phyloP scores from a whole-genome alignment of 2,797 vertebrate genomes.

The Orientallactaga sibirica region DNA sequence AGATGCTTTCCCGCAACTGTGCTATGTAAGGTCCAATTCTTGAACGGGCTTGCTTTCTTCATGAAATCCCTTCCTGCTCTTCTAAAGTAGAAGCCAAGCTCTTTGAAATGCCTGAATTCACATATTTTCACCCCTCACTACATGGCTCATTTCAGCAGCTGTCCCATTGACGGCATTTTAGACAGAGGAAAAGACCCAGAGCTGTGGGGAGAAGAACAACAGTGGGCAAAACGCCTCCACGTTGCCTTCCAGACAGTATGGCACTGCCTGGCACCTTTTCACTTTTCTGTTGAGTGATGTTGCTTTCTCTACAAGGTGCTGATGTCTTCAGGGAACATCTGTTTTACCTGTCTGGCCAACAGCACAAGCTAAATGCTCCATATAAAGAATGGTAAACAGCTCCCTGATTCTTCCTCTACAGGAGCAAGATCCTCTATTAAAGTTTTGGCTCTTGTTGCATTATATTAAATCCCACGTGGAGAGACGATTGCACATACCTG shows the following conservation, averaged over 20 bases:
- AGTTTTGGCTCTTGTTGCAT: conserved; percentile 41
- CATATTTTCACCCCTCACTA: background rate
- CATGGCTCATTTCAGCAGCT: background rate
- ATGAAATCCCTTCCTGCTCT: background rate
- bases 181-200: background rate
- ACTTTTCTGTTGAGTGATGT: background rate
- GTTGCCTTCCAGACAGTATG: background rate
- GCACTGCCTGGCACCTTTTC: background rate
- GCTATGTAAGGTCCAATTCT: background rate
- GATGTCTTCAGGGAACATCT: background rate
- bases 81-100: background rate
- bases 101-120: conserved; percentile 22
- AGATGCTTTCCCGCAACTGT: background rate
- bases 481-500: conserved; percentile 21
- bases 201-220: background rate
- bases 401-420: conserved; percentile 30
- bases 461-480: conserved; percentile 61
- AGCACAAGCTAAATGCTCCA: background rate
- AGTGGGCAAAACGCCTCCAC: background rate
- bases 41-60: background rate
- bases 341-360: background rate
- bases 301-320: background rate
- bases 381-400: background rate
- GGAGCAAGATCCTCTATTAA: conserved; percentile 57
- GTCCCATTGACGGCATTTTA: background rate